phyloP scores from a whole-genome alignment of 2,113 vertebrate species.

The Rhadina sibilatrix region DNA sequence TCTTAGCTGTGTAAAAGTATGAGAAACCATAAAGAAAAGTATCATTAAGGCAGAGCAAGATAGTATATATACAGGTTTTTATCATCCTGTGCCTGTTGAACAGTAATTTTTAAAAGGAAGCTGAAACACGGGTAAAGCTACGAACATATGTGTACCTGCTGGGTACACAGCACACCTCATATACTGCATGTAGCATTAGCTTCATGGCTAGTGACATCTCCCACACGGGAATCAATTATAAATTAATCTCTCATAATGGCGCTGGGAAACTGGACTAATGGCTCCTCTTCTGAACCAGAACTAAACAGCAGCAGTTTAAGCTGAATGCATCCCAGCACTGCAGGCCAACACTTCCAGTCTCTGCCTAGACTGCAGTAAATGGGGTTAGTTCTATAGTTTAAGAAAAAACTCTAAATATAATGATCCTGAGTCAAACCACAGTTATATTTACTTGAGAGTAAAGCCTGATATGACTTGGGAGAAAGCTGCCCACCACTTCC shows the following conservation, averaged over 20 bases:
- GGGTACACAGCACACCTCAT: background rate
- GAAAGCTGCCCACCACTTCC: background rate
- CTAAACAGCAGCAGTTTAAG: background rate
- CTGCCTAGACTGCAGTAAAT: background rate
- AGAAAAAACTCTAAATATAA: background rate
- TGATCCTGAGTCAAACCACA: background rate
- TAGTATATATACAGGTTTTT: background rate
- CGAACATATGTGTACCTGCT: background rate
- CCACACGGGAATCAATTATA: background rate
- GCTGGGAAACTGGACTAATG: background rate
- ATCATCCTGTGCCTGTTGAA: background rate
- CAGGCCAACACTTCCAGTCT: background rate
- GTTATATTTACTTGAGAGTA: background rate
- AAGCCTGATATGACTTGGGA: background rate
- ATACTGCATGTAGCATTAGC: background rate
- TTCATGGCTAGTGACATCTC: background rate
- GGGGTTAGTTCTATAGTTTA: background rate
- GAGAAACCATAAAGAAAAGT: constrained; percentile 37
- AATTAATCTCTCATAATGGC: background rate
- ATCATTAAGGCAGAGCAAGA: background rate
- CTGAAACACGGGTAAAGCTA: background rate
- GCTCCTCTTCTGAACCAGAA: background rate
- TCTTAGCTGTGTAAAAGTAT: constrained; percentile 34
- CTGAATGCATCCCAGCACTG: background rate
- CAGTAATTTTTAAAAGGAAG: background rate